A percentile compares a stretch with the other conserved stretches of the same genome.
Evolutionary conservation across 2,888 invertebrate species (phyloP).

Genomic region (Trichacis sp.): DNA sequence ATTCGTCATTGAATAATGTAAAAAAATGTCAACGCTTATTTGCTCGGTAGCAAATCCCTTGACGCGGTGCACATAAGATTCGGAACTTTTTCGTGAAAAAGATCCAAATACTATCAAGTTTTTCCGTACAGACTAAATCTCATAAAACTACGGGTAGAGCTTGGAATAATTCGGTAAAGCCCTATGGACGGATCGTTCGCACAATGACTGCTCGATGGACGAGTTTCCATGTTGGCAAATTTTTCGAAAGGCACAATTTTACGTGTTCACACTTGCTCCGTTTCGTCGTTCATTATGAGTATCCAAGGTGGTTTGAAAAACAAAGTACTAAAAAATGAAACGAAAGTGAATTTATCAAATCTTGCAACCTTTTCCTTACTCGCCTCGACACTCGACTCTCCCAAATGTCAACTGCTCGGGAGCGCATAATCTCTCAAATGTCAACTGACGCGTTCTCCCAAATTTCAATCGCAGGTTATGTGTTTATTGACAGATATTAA

Average conservation of each 20-base stretch:
- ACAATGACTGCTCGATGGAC: slow-evolving; percentile 64
- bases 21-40: neutral
- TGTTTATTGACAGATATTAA: too few species aligned
- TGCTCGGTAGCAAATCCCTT: neutral
- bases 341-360: too few species aligned
- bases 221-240: slow-evolving; percentile 57
- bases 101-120: neutral
- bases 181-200: slow-evolving; percentile 67
- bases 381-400: too few species aligned
- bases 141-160: slow-evolving; percentile 58
- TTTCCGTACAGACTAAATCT: neutral
- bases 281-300: too few species aligned
- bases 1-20: neutral
- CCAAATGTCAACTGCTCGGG: neutral
- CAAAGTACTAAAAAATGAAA: neutral
- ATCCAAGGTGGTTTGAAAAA: too few species aligned
- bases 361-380: too few species aligned
- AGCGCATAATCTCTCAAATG: too few species aligned
- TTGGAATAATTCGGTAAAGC: slow-evolving; percentile 65
- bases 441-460: too few species aligned
- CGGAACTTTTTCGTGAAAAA: neutral
- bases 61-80: neutral
- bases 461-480: too few species aligned
- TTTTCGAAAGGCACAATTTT: slow-evolving; percentile 60
- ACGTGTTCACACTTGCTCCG: slow-evolving; percentile 37